Evolutionary conservation across 2,113 vertebrate species (phyloP).

Genomic region (Notarius quadriscutis): DNA sequence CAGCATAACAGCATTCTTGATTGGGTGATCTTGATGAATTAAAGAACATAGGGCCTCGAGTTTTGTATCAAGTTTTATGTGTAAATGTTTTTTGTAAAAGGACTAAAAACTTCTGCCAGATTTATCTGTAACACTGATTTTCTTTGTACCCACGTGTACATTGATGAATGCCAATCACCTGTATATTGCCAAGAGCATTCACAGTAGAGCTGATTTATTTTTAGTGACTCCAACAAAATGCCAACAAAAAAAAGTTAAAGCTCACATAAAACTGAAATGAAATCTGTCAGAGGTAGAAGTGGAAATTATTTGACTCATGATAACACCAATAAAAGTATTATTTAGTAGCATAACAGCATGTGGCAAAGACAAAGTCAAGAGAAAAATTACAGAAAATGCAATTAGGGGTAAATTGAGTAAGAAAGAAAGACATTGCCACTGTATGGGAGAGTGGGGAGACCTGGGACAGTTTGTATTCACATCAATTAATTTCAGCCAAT

Average conservation of each 20-base stretch:
- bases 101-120: not conserved
- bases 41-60: not conserved
- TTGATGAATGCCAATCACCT: not conserved
- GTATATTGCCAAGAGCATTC: not conserved
- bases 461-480: no score
- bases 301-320: not conserved
- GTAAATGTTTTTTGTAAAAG: not conserved
- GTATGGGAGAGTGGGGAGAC: not conserved
- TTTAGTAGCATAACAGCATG: not conserved
- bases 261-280: not conserved
- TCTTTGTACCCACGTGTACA: not conserved
- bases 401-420: not conserved
- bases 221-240: not conserved
- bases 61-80: not conserved
- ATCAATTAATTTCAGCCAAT: no score
- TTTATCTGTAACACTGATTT: not conserved
- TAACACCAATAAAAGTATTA: not conserved
- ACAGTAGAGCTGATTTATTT: not conserved
- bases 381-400: not conserved
- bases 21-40: not conserved
- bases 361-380: not conserved
- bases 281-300: not conserved
- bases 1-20: not conserved
- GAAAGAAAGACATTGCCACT: not conserved
- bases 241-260: not conserved